Conservation (phyloP, 2,888 invertebrate genomes). For the Ischnus inquisitorius region DNA sequence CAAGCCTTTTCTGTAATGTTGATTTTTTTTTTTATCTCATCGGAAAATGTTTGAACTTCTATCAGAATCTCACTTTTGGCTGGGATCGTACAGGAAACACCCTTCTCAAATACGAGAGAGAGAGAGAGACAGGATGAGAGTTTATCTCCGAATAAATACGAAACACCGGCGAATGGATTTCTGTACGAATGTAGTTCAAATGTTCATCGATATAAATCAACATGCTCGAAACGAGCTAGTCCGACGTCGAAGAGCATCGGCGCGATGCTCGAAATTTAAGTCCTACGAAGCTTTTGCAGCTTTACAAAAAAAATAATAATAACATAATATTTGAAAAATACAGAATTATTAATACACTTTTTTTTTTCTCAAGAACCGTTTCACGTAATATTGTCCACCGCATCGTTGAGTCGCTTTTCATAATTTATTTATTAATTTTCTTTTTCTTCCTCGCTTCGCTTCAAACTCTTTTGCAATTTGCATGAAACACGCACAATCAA, state of each 20-base stretch:
- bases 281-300: conserved; percentile 18
- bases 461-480: conserved; percentile 32
- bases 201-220: conserved; percentile 38
- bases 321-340: not conserved
- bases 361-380: not conserved
- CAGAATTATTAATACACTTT: not conserved
- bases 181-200: conserved; percentile 32
- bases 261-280: conserved; percentile 6
- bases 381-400: conserved; percentile 26
- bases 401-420: conserved; percentile 4
- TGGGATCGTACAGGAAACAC: no score
- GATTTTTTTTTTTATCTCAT: no score
- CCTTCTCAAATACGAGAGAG: conserved; percentile 29
- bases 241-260: not conserved
- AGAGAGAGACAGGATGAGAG: conserved; percentile 20
- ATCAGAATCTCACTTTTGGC: no score
- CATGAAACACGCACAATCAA: conserved; percentile 43
- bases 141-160: conserved; percentile 51
- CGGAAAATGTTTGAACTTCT: no score
- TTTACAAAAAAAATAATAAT: conserved; percentile 21
- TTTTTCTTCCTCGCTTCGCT: not conserved
- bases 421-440: conserved; percentile 3
- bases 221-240: not conserved
- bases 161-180: conserved; percentile 13
- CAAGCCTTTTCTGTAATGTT: no score